Evolutionary conservation across 2,888 invertebrate species (phyloP).

Genomic region (Prenolepis imparis): DNA sequence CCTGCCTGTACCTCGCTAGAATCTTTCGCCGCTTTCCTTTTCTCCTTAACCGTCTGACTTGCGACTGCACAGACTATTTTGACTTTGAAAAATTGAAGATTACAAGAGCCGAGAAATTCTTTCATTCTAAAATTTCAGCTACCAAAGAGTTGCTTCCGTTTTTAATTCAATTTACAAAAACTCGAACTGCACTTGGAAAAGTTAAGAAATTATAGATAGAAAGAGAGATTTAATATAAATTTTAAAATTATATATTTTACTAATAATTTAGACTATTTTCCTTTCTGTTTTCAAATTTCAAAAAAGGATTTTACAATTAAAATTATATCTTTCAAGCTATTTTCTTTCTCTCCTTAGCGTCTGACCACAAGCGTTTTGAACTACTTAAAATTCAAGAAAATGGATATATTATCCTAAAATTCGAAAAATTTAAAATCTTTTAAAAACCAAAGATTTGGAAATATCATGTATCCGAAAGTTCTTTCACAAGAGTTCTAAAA

Average conservation of each 20-base stretch:
- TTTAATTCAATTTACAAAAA: neutral
- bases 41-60: neutral
- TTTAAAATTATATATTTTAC: no score
- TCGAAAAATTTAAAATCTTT: neutral
- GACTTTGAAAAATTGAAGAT: neutral
- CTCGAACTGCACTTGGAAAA: neutral
- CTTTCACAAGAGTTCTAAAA: neutral
- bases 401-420: neutral
- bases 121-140: neutral
- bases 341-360: neutral
- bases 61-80: slow-evolving; percentile 8
- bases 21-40: slow-evolving; percentile 54
- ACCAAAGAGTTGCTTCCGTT: neutral
- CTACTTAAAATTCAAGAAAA: neutral
- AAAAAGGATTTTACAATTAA: neutral
- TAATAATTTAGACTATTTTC: neutral
- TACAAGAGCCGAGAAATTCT: neutral
- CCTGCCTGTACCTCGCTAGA: slow-evolving; percentile 58
- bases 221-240: neutral
- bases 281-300: neutral
- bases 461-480: neutral
- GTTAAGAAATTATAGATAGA: neutral
- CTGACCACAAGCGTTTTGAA: neutral
- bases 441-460: neutral
- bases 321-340: neutral